phyloP scores from a whole-genome alignment of 2,888 invertebrate genomes.

The Cheiracanthium punctorium region DNA sequence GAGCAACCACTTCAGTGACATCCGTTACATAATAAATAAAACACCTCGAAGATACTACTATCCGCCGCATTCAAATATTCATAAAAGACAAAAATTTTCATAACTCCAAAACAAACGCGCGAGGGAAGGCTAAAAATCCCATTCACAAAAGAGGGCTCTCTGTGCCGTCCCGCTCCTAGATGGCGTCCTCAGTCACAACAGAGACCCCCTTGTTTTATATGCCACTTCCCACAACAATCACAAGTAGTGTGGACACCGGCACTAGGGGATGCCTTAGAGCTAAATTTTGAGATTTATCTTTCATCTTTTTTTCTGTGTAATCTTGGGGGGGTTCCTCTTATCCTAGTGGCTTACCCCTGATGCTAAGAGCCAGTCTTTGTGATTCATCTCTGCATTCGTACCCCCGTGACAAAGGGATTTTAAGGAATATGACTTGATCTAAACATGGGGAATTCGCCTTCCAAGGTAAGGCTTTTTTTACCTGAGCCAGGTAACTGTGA shows the following conservation, averaged over 20 bases:
- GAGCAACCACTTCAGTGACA: too few species aligned
- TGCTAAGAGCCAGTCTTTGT: background rate
- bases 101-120: too few species aligned
- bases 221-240: background rate
- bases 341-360: background rate
- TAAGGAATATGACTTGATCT: conserved; percentile 37
- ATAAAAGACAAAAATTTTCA: too few species aligned
- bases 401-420: background rate
- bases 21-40: too few species aligned
- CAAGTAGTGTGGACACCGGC: background rate
- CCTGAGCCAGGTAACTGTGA: too few species aligned
- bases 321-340: background rate
- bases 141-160: background rate
- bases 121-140: background rate
- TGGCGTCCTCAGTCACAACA: conserved; percentile 1
- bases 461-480: conserved; percentile 48
- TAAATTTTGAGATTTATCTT: background rate
- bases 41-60: too few species aligned
- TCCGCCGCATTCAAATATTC: too few species aligned
- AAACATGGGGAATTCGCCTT: conserved; percentile 63
- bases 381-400: background rate
- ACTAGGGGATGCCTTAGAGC: background rate
- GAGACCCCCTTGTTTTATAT: background rate
- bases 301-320: background rate
- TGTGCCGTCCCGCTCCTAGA: background rate